Conservation (phyloP, 1,140 invertebrate genomes). For the Zaprionus camerounensis region DNA sequence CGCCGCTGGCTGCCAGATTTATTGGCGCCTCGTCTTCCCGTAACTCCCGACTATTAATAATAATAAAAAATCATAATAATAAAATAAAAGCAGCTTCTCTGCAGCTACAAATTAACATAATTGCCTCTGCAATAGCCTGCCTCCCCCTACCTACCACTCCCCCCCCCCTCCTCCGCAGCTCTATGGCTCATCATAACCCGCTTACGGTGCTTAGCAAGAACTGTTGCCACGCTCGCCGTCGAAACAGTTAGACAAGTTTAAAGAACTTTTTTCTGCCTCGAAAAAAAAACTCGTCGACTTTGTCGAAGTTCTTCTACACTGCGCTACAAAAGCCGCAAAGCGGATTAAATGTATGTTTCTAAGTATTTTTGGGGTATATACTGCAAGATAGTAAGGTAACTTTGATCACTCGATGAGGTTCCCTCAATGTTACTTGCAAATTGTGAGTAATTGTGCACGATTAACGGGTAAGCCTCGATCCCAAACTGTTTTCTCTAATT, state of each 20-base stretch:
- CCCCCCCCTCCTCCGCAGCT: background rate
- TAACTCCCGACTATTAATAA: constrained; percentile 62
- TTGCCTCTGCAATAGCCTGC: constrained; percentile 40
- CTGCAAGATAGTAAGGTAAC: background rate
- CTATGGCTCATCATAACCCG: constrained; percentile 30
- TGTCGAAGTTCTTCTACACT: constrained; percentile 18
- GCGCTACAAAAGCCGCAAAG: constrained; percentile 26
- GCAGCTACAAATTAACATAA: constrained; percentile 65
- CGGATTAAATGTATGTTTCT: background rate
- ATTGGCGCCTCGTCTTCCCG: constrained; percentile 50
- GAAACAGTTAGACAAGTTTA: constrained; percentile 37
- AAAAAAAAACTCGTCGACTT: constrained; percentile 9
- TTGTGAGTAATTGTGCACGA: background rate
- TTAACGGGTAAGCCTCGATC: constrained; percentile 3
- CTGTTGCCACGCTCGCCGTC: constrained; percentile 24
- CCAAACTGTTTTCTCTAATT: background rate
- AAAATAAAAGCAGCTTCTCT: constrained; percentile 29
- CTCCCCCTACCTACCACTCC: background rate
- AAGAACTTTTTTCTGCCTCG: constrained; percentile 21
- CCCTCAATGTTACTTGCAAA: background rate
- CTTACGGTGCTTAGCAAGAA: constrained; percentile 43
- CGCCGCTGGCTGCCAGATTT: constrained; percentile 69
- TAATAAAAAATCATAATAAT: constrained; percentile 39
- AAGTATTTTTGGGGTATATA: background rate
- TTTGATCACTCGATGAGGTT: background rate